Evolutionary conservation across 2,113 vertebrate genomes (phyloP), one percentile per base, ranked within the genome.

Genomic region (Melanotaenia duboulayi): DNA sequence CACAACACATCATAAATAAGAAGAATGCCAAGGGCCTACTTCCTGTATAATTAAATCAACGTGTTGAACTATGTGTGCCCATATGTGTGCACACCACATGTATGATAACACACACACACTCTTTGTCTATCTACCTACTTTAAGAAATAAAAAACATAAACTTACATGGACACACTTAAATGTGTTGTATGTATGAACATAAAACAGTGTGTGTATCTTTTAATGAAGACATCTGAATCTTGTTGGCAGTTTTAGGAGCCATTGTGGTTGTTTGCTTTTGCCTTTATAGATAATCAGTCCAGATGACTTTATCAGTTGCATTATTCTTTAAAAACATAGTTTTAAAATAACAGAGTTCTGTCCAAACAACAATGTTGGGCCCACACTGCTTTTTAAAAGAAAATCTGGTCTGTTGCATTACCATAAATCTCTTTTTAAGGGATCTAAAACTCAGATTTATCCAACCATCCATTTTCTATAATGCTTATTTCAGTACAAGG

Each of bases 1-100:
- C 57, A 28, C 82, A 85, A 87, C 93, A 92, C 87, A 72, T 91
- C 88, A 84, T 93, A 93, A 93, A 94, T 92, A 92, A 91, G 71
- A 71, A 54, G 74, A 91, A 87, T 87, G 88, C 89, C 81, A 65
- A 76, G 79, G 71, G 72, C 77, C 85, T 57, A 85, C 87, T 92
- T 93, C 89, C 91, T 91, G 84, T 83, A 70, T 93, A 91, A 93
- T 93, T 92, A 93, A 89, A 90, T 73, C 88, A 92, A 81, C n/a
- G 37, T 90, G 89, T 80, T 66, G 46, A 57, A 79, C 77, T 78
- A 59, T 74, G 81, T 65, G 71, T 65, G 81, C 57, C 81, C 61
- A 28, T 14, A 60, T 84, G 82, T 84, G 85, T 90, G 88, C 77
- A 80, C 72, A 37, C 86, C 86, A 91, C 80, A 80, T 85, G 87